Base-by-base conservation (phyloP, 2,113 vertebrate species). In the Steatornis caripensis region DNA sequence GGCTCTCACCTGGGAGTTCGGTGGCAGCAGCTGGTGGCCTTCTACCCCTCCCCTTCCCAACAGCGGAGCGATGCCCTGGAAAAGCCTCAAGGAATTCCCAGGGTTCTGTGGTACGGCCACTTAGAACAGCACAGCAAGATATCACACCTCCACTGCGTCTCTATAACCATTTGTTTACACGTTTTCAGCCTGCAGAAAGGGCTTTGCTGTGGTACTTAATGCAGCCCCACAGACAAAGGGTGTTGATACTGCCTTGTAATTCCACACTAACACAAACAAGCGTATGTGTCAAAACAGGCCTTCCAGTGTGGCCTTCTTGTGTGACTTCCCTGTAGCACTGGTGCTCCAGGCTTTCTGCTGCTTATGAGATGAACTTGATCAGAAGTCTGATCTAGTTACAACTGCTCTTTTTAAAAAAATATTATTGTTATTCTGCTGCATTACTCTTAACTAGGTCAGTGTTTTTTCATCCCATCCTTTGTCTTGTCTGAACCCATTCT, bases 81-180 rank as follows among this genome's bases (percentile, higher is more conserved):
- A 2, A 13, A 54, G 27, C 7, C 30, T 4, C 26, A 51, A 61
- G 36, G 41, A 72, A 55, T 19, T 69, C 16, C 53, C 30, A 39
- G 22, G 30, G 3, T 27, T 53, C 15, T 48, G 29, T 15, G 4
- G 0, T 3, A 9, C 1, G 6, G 24, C 30, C 39, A 36, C 17
- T 27, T n/a, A n/a, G n/a, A n/a, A 34, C 22, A 58, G 32, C 32
- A 61, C 12, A 34, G 21, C 6, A 54, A 48, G 19, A 2, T 29
- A 49, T 32, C 26, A 26, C 23, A 27, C 7, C 14, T 45, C 16
- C n/a, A 9, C 20, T n/a, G 45, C 2, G 4, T 46, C 0, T 0
- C 11, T 1, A 0, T 7, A 74, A 53, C 17, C 4, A 61, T 29
- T 48, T 65, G 4, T 34, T 64, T 7, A 43, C 0, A 1, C 2